phyloP scores from a whole-genome alignment of 2,113 vertebrate genomes.

The Eulemur rufifrons region DNA sequence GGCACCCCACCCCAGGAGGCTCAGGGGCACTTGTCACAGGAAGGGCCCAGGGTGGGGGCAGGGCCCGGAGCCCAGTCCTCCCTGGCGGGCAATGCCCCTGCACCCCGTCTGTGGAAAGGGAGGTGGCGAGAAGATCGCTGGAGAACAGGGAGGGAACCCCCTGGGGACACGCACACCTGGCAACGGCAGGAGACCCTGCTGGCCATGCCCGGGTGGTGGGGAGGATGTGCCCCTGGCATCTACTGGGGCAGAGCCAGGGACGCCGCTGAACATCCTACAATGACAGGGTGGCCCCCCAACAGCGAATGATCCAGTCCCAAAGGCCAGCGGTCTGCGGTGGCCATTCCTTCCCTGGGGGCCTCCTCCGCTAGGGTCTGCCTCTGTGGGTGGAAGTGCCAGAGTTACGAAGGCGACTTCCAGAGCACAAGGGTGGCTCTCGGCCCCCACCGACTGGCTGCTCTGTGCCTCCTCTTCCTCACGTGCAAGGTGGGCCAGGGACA shows the following conservation, averaged over 20 bases:
- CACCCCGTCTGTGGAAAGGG: background rate
- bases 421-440: background rate
- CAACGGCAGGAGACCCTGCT: accelerated
- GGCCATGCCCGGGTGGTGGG: no score
- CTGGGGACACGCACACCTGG: background rate
- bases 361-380: background rate
- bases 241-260: background rate
- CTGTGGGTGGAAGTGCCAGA: accelerated
- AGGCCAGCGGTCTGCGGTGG: accelerated
- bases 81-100: background rate
- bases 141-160: background rate
- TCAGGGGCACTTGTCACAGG: no score
- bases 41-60: background rate
- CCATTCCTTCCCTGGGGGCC: background rate
- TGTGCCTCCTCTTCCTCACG: accelerated
- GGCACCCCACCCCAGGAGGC: background rate
- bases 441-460: background rate
- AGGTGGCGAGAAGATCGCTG: accelerated
- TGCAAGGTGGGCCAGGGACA: accelerated
- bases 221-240: accelerated
- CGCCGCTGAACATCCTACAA: no score
- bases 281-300: background rate
- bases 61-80: background rate
- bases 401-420: background rate
- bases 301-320: background rate